These are phyloP conservation scores for Cotesia congregata DNA, from an alignment of 2,888 invertebrate species.

Conservation along the genomic window DNA sequence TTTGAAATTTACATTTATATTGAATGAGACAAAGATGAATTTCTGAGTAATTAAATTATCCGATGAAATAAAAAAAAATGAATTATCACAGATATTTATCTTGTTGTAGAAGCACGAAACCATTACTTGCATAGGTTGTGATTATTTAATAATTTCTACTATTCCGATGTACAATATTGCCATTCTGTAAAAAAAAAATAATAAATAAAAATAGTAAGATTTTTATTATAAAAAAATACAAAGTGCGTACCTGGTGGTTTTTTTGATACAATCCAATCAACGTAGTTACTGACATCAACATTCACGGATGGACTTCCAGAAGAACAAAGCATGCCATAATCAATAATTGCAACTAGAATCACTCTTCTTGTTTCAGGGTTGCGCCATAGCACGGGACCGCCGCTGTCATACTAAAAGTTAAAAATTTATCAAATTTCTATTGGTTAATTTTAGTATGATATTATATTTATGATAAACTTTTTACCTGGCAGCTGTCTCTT, in stretches of 20 bases:
- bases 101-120: too few species aligned
- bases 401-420: constrained; percentile 66
- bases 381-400: constrained; percentile 74
- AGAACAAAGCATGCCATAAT: constrained; percentile 74
- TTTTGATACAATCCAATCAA: constrained; percentile 73
- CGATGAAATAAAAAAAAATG: background rate
- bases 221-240: background rate
- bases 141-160: background rate
- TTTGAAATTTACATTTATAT: background rate
- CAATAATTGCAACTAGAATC: constrained; percentile 72
- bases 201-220: background rate
- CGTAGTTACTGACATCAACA: constrained; percentile 72
- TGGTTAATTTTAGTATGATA: background rate
- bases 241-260: background rate
- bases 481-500: constrained; percentile 76
- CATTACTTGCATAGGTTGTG: too few species aligned
- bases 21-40: background rate
- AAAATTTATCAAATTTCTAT: constrained; percentile 69
- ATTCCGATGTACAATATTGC: constrained; percentile 52
- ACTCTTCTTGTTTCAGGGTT: constrained; percentile 65
- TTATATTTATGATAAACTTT: background rate
- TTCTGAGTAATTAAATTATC: background rate
- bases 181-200: constrained; percentile 41
- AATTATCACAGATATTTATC: background rate
- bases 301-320: constrained; percentile 72